These are phyloP conservation scores for Acanthosepion pharaonis DNA, from an alignment of 2,888 invertebrate genomes.

Conservation along the genomic window DNA sequence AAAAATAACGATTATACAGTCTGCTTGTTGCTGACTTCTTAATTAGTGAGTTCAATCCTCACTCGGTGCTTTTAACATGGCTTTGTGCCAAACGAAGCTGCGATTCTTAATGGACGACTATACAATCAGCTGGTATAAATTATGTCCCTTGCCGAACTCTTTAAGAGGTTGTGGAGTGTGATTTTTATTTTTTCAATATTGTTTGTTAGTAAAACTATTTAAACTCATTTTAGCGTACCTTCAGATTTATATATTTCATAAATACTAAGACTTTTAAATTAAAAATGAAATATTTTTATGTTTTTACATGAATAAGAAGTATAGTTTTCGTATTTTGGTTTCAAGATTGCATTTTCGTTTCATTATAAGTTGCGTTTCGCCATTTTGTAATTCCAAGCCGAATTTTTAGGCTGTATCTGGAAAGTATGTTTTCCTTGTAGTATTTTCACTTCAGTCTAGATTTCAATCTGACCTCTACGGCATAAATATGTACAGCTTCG, in stretches of 20 bases:
- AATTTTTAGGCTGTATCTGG: neutral
- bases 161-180: neutral
- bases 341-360: neutral
- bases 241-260: neutral
- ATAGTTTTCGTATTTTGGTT: neutral
- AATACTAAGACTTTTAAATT: neutral
- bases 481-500: constrained; percentile 82
- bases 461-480: neutral
- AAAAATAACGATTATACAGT: too few species aligned
- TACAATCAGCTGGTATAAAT: constrained; percentile 13
- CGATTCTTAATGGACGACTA: neutral
- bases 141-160: neutral
- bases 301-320: neutral
- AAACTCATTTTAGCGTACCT: neutral
- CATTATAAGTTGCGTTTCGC: constrained; percentile 5
- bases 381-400: neutral
- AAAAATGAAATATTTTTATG: neutral
- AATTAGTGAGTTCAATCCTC: too few species aligned
- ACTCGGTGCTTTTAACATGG: too few species aligned
- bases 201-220: neutral
- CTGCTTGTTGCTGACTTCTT: too few species aligned
- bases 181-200: neutral
- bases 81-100: neutral
- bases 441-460: neutral
- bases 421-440: constrained; percentile 34